These are phyloP conservation scores for Setophaga kirtlandii DNA, from an alignment of 2,113 vertebrate species.

Conservation along the genomic window DNA sequence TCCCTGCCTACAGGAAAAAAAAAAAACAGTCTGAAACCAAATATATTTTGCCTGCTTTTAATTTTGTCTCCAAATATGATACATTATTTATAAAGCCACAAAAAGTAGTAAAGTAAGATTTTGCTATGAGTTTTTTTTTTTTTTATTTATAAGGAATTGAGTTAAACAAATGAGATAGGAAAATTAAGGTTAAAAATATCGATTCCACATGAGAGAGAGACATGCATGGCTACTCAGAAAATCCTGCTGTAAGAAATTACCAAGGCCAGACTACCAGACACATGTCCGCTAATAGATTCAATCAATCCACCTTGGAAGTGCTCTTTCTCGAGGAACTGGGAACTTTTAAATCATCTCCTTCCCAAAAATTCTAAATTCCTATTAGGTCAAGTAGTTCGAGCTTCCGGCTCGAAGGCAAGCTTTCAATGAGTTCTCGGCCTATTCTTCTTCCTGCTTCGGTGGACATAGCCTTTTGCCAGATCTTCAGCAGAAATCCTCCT, in stretches of 20 bases:
- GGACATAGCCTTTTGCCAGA: slow-evolving; percentile 66
- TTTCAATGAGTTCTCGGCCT: slow-evolving; percentile 44
- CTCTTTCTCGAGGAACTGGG: neutral
- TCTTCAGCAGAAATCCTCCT: slow-evolving; percentile 51
- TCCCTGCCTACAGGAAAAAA: neutral
- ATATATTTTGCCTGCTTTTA: neutral
- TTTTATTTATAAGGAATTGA: slow-evolving; percentile 19
- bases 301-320: neutral
- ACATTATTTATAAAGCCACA: neutral
- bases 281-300: neutral
- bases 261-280: neutral
- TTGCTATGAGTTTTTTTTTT: neutral
- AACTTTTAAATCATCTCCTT: neutral
- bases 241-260: slow-evolving; percentile 3
- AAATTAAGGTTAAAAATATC: neutral
- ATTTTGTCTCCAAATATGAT: neutral
- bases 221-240: neutral
- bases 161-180: neutral
- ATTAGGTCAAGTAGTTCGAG: neutral
- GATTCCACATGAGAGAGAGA: neutral
- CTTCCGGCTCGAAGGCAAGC: neutral
- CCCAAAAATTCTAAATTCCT: neutral
- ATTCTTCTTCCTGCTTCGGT: slow-evolving; percentile 52
- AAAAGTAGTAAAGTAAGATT: neutral
- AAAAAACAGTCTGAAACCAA: neutral